Evolutionary conservation across 2,888 invertebrate genomes (phyloP).

Genomic region (Caenorhabditis sp.): DNA sequence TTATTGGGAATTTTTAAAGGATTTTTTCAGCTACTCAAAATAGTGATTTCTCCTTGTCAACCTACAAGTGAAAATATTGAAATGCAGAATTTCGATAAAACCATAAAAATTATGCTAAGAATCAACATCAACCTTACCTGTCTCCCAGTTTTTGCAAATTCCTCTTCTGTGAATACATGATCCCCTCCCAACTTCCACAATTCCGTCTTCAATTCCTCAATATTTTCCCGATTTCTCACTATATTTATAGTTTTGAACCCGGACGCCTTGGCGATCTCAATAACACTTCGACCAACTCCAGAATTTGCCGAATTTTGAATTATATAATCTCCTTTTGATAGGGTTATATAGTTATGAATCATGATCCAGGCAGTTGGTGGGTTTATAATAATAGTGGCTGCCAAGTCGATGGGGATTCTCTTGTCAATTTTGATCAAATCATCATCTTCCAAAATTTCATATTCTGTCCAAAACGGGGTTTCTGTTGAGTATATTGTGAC

Average conservation of each 20-base stretch:
- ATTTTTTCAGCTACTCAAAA: not conserved
- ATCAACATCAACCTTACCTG: slow-evolving; percentile 11
- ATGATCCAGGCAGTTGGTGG: slow-evolving; percentile 94
- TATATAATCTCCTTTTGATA: slow-evolving; percentile 75
- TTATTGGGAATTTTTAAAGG: not conserved
- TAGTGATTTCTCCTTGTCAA: not conserved
- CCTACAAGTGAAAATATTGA: not conserved
- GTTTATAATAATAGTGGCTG: slow-evolving; percentile 87
- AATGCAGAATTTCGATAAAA: no score
- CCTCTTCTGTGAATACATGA: slow-evolving; percentile 84
- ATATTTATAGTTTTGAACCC: slow-evolving; percentile 83
- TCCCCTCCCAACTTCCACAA: slow-evolving; percentile 83
- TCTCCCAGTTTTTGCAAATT: slow-evolving; percentile 71
- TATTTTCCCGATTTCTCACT: slow-evolving; percentile 82
- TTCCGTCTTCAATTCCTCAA: slow-evolving; percentile 75
- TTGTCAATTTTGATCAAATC: slow-evolving; percentile 69
- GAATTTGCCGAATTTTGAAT: slow-evolving; percentile 97
- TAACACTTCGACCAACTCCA: slow-evolving; percentile 79
- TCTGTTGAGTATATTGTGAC: slow-evolving; percentile 46
- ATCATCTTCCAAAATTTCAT: slow-evolving; percentile 45
- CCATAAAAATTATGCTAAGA: no score
- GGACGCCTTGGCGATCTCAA: slow-evolving; percentile 54
- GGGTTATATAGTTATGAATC: slow-evolving; percentile 83
- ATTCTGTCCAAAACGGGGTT: slow-evolving; percentile 58
- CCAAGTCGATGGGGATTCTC: slow-evolving; percentile 22